Percentiles rank a stretch among this genome's conserved stretches.
Conservation (phyloP, 2,888 invertebrate genomes). For the Chorisops tibialis region DNA sequence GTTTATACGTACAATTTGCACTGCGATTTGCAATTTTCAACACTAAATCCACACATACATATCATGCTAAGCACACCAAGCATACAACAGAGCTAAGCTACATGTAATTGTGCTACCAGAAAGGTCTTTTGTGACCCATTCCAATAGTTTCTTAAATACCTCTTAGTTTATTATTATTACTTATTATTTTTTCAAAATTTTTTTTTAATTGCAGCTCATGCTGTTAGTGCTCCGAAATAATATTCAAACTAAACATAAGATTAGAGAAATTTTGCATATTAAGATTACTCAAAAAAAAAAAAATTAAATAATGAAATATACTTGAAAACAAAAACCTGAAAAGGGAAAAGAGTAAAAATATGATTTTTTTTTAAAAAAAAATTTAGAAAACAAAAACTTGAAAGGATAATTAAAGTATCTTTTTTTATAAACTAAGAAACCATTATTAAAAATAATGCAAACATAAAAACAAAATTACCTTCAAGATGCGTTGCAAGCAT, state of each 20-base stretch:
- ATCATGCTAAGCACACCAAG: too few relatives aligned
- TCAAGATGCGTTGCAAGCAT: slow-evolving; percentile 1
- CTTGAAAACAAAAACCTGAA: slow-evolving; percentile 24
- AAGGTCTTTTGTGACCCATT: too few relatives aligned
- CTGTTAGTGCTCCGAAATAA: slow-evolving; percentile 12
- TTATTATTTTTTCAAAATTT: background rate
- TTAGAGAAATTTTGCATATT: slow-evolving; percentile 12
- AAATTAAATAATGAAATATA: slow-evolving; percentile 12
- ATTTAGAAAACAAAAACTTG: slow-evolving; percentile 12
- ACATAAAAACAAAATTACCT: slow-evolving; percentile 2
- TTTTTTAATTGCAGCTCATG: background rate
- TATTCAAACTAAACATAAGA: too few relatives aligned
- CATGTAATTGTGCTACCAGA: too few relatives aligned
- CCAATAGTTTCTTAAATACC: too few relatives aligned
- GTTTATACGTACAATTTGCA: too few relatives aligned
- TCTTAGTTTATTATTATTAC: background rate
- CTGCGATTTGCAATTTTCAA: too few relatives aligned
- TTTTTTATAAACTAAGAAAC: slow-evolving; percentile 3
- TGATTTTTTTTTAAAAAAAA: background rate
- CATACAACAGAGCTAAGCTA: too few relatives aligned
- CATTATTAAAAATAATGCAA: background rate
- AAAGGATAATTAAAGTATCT: background rate
- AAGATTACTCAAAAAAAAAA: background rate
- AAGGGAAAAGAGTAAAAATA: slow-evolving; percentile 19
- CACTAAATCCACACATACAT: too few relatives aligned